A percentile compares a stretch with the other conserved stretches of the same genome.
phyloP scores from a whole-genome alignment of 2,797 vertebrate species.

The Rhadinocentrus ornatus region DNA sequence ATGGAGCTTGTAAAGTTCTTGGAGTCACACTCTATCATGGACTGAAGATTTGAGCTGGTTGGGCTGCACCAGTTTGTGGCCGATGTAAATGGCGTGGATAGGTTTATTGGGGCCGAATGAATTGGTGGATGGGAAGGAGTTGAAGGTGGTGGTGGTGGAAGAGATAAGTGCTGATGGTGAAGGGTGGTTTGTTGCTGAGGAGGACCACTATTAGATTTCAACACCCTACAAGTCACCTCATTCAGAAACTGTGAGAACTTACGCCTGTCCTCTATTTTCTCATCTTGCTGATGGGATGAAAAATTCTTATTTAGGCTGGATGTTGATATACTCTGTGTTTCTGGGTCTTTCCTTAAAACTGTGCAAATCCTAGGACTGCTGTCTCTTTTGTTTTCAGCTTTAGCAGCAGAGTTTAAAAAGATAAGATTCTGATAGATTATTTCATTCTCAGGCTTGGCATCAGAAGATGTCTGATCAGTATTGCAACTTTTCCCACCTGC shows the following conservation, averaged over 20 bases:
- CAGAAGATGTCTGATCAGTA: conserved; percentile 39
- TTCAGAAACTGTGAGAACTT: conserved; percentile 94
- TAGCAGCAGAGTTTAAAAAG: conserved; percentile 40
- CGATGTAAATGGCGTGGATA: conserved; percentile 6
- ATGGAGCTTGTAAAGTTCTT: conserved; percentile 63
- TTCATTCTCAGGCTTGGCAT: conserved; percentile 54
- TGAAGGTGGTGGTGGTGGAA: conserved; percentile 33
- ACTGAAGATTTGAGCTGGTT: conserved; percentile 62
- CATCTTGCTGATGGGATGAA: conserved; percentile 59
- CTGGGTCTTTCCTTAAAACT: conserved; percentile 57
- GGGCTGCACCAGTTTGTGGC: conserved; percentile 62
- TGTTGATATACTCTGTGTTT: conserved; percentile 55
- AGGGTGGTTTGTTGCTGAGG: conserved; percentile 76
- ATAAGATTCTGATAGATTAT: conserved; percentile 77
- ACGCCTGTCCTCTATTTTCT: conserved; percentile 82
- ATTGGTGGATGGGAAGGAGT: conserved; percentile 30
- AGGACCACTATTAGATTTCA: conserved; percentile 80
- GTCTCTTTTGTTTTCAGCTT: conserved; percentile 49
- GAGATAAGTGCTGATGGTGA: conserved; percentile 52
- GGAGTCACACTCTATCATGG: conserved; percentile 61
- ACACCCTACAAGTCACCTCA: conserved; percentile 88
- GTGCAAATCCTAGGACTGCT: conserved; percentile 8
- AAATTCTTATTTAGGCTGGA: conserved; percentile 66
- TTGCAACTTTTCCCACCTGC: conserved; percentile 39
- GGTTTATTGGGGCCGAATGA: conserved; percentile 35